These are phyloP conservation scores for Dendrophyllia cribrosa DNA, from an alignment of 64 coral and sea anemone genomes.

Conservation along the genomic window DNA sequence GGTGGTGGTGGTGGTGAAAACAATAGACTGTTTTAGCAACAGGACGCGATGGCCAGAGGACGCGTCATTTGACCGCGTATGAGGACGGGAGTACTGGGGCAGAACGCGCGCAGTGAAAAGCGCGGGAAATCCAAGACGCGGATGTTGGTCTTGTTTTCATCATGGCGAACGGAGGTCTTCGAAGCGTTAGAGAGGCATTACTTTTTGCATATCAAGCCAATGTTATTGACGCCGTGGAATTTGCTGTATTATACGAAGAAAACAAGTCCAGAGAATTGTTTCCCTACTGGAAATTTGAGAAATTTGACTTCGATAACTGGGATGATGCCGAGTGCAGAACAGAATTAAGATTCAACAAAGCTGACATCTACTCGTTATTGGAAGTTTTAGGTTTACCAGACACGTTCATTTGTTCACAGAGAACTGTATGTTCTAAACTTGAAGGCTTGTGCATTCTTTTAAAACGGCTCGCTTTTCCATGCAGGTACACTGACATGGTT, in stretches of 20 bases:
- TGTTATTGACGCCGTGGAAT: no score
- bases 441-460: conserved; percentile 51
- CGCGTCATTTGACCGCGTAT: no score
- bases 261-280: conserved; percentile 2
- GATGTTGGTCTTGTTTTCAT: no score
- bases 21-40: no score
- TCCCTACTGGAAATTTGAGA: conserved; percentile 28
- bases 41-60: no score
- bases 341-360: conserved; percentile 44
- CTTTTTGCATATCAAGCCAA: no score
- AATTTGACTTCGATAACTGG: conserved; percentile 32
- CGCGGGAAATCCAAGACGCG: no score
- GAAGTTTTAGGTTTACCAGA: conserved; percentile 23
- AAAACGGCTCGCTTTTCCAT: conserved; percentile 61
- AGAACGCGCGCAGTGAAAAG: no score
- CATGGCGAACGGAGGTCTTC: not conserved
- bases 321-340: not conserved
- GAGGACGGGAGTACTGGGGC: no score
- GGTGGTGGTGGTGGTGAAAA: no score
- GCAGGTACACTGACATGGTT: conserved; percentile 59
- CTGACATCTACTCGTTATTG: not conserved
- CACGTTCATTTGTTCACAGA: conserved; percentile 50
- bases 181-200: not conserved
- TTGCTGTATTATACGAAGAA: conserved; percentile 24
- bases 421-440: conserved; percentile 22